Evolutionary conservation across 2,888 invertebrate species (phyloP), one percentile per base, ranked within the genome.

Genomic region (Hirtodrosophila duncani): DNA sequence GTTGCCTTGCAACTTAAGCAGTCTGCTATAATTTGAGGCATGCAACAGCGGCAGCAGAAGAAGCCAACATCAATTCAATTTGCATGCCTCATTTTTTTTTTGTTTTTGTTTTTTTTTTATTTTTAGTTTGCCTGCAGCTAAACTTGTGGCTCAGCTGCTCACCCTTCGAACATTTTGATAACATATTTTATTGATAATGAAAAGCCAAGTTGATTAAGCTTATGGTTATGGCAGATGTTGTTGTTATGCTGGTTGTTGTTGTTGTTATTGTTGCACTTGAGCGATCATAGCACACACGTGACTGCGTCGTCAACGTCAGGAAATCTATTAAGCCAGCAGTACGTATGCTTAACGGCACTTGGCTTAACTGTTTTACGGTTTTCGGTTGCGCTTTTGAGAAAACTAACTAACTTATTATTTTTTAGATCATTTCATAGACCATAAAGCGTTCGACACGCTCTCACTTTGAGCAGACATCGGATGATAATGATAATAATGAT

Each of bases 41-140:
- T 79, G 80, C 72, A 60, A 64, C 62, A 43, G 17, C 42, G 29
- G 9, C 26, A 49, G 30, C 46, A 30, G 48, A n/a, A n/a, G n/a
- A n/a, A n/a, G n/a, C n/a, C 75, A 58, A 52, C 59, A 75, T 74
- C 78, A 80, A 80, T 81, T 80, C 80, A 82, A 80, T 82, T 82
- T 80, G 81, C 80, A 81, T 82, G 69, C 48, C 51, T 29, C 20
- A 7, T 20, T 20, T 20, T 4, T 7, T 1, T 14, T 3, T 37
- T 48, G 14, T 31, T 30, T 20, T 39, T 39, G 43, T 34, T 57
- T 36, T 46, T 20, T 34, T 49, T 37, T 34, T 46, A 48, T 27
- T 56, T 55, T 14, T 3, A n/a, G 13, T 18, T 26, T 21, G 5
- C 7, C 20, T 20, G 4, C 4, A 4, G 4, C 20, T 20, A 20